Base-by-base conservation (phyloP, 2,888 invertebrate species). In the Anodontia alba region DNA sequence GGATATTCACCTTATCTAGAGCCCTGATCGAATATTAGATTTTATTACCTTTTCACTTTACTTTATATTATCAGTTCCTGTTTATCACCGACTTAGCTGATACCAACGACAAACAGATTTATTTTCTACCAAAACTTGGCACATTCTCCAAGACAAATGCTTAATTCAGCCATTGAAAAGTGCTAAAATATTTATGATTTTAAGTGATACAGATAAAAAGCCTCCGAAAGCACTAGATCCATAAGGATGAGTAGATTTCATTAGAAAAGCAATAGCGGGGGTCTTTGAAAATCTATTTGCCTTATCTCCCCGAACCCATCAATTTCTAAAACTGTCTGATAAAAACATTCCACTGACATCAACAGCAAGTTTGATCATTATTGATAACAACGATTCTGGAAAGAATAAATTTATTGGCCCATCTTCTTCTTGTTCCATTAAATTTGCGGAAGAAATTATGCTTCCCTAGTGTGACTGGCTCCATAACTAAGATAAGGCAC, bases 141-240 rank as follows among this genome's bases (percentile, higher is more conserved):
- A 62, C 10, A 17, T 62, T 33, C 33, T 33, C 17, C 7, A 33
- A 29, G 23, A 26, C 33, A 62, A 23, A 26, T 20, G 62, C 62
- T 62, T 71, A 51, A 71, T 33, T 75, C 54, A 62, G 51, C 73
- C 33, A 76, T 82, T 78, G 73, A 76, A 76, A 82, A 80, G 73
- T 46, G 75, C 78, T 82, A 78, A 73, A 75, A 66, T 72, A 79
- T 76, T 76, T 54, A 77, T 15, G 17, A 72, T 72, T 73, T 77
- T n/a, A 46, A 29, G 12, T n/a, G 78, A 78, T 81, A 68, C n/a
- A 78, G 69, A 67, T 62, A 62, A 33, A 31, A 62, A 17, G 62
- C 33, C 33, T 33, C 31, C 33, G 62, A 62, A 62, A 62, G 62
- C 31, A 62, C n/a, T 29, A 7, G 31, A 7, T 33, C 62, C 15